Evolutionary conservation across 1,140 invertebrate genomes (phyloP).

Genomic region (Ylistrum balloti): DNA sequence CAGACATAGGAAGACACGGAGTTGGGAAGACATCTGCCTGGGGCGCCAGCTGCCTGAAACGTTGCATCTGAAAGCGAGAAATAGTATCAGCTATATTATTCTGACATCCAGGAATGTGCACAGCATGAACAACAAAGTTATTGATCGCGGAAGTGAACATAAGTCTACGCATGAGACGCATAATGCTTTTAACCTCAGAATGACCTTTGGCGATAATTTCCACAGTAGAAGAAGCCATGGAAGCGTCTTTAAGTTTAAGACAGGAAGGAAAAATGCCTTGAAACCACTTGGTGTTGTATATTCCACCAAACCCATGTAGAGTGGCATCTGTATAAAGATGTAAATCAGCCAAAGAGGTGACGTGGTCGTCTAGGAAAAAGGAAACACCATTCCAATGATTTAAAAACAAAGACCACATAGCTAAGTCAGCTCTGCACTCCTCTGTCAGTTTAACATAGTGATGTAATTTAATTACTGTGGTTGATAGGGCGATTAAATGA

Average conservation of each 20-base stretch:
- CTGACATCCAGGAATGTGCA: neutral
- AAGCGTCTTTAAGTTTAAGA: neutral
- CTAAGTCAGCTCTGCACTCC: no score
- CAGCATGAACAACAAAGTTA: no score
- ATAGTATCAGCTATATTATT: conserved; percentile 44
- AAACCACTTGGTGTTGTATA: conserved; percentile 47
- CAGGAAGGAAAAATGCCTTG: neutral
- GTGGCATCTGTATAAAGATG: no score
- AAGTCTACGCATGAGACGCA: conserved; percentile 1
- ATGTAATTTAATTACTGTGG: no score
- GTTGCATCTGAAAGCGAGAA: conserved; percentile 45
- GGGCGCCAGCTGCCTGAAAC: neutral
- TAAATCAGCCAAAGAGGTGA: neutral
- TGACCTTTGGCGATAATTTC: conserved; percentile 8
- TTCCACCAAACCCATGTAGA: no score
- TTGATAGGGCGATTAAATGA: neutral
- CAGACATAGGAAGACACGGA: neutral
- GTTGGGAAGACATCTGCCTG: neutral
- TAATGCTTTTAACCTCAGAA: conserved; percentile 42
- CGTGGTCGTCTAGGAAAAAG: conserved; percentile 40
- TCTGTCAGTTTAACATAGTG: no score
- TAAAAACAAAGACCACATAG: conserved; percentile 30
- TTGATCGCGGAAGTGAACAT: no score
- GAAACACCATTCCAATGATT: conserved; percentile 50
- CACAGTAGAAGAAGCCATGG: conserved; percentile 20